Conservation (phyloP, 2,797 vertebrate genomes). For the Gallinago stenura region DNA sequence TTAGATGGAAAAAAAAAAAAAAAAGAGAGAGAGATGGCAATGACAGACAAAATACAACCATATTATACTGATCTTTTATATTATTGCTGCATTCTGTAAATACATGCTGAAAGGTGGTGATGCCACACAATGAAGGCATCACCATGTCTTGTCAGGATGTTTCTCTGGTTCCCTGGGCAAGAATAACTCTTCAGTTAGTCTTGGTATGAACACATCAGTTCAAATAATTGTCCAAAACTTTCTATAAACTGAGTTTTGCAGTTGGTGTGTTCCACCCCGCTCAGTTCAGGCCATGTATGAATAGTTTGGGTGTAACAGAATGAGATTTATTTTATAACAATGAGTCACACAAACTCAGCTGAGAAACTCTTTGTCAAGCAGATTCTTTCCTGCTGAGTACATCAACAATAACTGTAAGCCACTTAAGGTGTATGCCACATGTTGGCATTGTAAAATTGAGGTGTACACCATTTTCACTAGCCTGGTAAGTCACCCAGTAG, state of each 20-base stretch:
- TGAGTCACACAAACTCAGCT: conserved; percentile 10
- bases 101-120: not conserved
- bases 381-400: not conserved
- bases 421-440: not conserved
- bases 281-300: not conserved
- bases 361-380: not conserved
- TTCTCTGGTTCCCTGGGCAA: not conserved
- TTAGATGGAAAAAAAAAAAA: not conserved
- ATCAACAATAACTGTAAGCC: not conserved
- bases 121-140: not conserved
- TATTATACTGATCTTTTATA: not conserved
- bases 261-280: not conserved
- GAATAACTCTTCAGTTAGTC: not conserved
- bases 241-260: not conserved
- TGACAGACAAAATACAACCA: not conserved
- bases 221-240: not conserved
- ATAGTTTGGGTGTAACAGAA: not conserved
- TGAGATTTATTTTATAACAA: not conserved
- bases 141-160: not conserved
- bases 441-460: not conserved
- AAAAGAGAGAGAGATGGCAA: not conserved
- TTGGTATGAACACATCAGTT: not conserved
- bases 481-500: not conserved
- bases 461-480: not conserved
- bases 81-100: not conserved